A percentile compares a stretch with the other conserved stretches of the same genome.
phyloP scores from a whole-genome alignment of 2,113 vertebrate genomes.

The Lepus timidus region DNA sequence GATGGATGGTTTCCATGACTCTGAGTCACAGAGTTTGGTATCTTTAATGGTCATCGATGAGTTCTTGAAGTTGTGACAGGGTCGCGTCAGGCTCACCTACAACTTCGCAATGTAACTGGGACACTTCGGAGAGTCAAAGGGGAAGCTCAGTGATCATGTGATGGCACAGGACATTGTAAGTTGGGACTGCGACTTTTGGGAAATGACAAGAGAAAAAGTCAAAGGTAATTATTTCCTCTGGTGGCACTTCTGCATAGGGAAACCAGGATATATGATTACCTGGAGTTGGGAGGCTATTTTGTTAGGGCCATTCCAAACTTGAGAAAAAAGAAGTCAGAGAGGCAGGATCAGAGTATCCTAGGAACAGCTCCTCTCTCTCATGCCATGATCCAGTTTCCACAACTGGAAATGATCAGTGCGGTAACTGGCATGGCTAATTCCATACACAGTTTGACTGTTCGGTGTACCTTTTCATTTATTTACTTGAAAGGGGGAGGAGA shows the following conservation, averaged over 20 bases:
- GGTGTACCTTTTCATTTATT: no score
- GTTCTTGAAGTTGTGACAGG: not conserved
- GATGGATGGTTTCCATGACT: not conserved
- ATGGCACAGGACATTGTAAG: not conserved
- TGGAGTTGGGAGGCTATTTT: not conserved
- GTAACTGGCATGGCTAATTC: not conserved
- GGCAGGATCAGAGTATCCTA: not conserved
- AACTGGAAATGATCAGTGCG: not conserved
- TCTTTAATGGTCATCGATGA: not conserved
- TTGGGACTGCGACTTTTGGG: not conserved
- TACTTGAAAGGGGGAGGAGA: no score
- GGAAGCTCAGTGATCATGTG: not conserved
- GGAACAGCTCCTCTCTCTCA: not conserved
- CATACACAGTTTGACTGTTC: not conserved
- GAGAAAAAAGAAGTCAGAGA: not conserved
- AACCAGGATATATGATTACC: not conserved
- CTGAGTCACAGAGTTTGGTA: not conserved
- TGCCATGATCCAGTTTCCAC: not conserved
- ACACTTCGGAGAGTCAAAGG: not conserved
- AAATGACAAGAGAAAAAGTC: no score
- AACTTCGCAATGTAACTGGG: not conserved
- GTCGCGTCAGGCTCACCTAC: not conserved
- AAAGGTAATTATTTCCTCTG: no score
- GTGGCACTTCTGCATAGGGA: not conserved
- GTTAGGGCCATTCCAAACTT: not conserved